These are phyloP conservation scores for Tetranychus urticae DNA, from an alignment of 1,140 invertebrate genomes.

Conservation along the genomic window DNA sequence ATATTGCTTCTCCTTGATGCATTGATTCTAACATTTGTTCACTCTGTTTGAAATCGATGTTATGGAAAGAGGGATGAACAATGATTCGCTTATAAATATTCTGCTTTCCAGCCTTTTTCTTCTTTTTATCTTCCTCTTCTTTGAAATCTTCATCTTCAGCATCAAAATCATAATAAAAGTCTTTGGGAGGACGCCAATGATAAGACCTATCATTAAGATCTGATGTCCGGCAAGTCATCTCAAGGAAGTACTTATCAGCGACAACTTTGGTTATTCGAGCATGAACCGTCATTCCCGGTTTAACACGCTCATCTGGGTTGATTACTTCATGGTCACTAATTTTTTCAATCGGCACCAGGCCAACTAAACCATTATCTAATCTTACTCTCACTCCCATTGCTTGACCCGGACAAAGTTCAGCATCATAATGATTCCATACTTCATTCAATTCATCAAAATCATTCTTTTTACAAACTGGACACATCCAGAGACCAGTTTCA, in stretches of 20 bases:
- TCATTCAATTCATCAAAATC: slow-evolving; percentile 84
- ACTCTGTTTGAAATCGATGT: slow-evolving; percentile 76
- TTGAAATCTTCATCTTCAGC: slow-evolving; percentile 51
- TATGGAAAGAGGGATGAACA: slow-evolving; percentile 89
- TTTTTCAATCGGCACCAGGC: slow-evolving; percentile 85
- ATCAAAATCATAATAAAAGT: slow-evolving; percentile 77
- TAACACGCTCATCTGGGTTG: slow-evolving; percentile 74
- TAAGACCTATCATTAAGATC: slow-evolving; percentile 74
- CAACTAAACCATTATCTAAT: slow-evolving; percentile 77
- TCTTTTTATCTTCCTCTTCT: slow-evolving; percentile 44
- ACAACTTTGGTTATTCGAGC: slow-evolving; percentile 88
- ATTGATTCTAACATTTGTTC: slow-evolving; percentile 69
- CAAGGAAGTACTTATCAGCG: slow-evolving; percentile 73
- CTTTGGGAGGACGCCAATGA: slow-evolving; percentile 46
- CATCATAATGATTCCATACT: slow-evolving; percentile 96
- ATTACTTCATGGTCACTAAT: slow-evolving; percentile 78
- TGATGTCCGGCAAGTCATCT: slow-evolving; percentile 76
- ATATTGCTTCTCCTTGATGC: slow-evolving; percentile 87
- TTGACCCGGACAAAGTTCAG: slow-evolving; percentile 77
- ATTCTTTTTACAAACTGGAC: slow-evolving; percentile 86
- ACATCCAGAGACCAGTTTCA: slow-evolving; percentile 82
- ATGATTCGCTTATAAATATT: slow-evolving; percentile 86
- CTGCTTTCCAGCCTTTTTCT: slow-evolving; percentile 47
- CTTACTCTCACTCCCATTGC: slow-evolving; percentile 68
- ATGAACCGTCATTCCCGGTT: slow-evolving; percentile 60